phyloP scores from a whole-genome alignment of 2,888 invertebrate species.

The Notodonta dromedarius region DNA sequence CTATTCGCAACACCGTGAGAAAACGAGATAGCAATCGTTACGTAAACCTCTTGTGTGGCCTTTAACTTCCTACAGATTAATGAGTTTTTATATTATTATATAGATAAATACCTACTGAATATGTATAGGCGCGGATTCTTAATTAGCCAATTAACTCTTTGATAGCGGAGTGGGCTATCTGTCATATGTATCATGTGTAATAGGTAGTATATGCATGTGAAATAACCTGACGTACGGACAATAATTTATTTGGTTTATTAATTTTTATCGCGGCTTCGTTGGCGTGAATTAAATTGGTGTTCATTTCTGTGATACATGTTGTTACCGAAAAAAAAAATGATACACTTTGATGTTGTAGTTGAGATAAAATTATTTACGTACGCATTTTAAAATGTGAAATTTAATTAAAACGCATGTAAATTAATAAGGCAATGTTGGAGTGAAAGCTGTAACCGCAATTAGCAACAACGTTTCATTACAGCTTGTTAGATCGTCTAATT shows the following conservation, averaged over 20 bases:
- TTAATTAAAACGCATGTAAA: background rate
- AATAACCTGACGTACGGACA: conserved; percentile 24
- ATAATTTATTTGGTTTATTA: conserved; percentile 27
- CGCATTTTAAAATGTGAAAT: background rate
- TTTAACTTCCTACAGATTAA: conserved; percentile 59
- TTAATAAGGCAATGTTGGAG: conserved; percentile 16
- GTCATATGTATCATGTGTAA: conserved; percentile 33
- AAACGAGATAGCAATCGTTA: conserved; percentile 54
- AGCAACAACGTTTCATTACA: no score
- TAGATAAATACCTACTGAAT: conserved; percentile 47
- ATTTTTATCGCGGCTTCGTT: conserved; percentile 21
- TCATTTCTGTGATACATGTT: conserved; percentile 24
- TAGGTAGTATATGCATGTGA: conserved; percentile 22
- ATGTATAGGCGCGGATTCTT: conserved; percentile 50
- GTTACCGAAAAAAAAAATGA: conserved; percentile 32
- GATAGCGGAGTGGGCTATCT: conserved; percentile 31
- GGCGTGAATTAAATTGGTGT: conserved; percentile 29
- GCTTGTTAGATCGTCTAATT: no score
- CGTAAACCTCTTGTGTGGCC: conserved; percentile 52
- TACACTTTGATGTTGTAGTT: conserved; percentile 26
- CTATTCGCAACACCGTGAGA: conserved; percentile 37
- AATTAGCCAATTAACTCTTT: conserved; percentile 54
- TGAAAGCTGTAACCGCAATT: conserved; percentile 9
- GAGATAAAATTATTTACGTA: conserved; percentile 11
- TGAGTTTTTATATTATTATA: conserved; percentile 50